Evolutionary conservation across 2,888 invertebrate species (phyloP).

Genomic region (Callosobruchus maculatus): DNA sequence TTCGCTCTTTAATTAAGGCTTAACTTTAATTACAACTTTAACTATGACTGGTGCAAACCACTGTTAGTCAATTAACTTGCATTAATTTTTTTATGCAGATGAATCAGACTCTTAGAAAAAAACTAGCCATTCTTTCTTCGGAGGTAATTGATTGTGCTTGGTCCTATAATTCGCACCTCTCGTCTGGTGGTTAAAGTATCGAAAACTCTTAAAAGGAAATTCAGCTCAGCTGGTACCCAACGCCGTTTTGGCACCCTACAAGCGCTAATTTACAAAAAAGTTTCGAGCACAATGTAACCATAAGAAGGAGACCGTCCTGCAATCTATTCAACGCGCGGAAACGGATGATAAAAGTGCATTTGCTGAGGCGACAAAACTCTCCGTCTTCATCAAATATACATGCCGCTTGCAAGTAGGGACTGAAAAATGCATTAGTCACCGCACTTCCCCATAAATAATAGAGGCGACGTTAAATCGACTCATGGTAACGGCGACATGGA

Average conservation of each 20-base stretch:
- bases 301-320: not conserved
- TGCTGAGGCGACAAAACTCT: not conserved
- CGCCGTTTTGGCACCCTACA: not conserved
- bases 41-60: too few species aligned
- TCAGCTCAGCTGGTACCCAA: not conserved
- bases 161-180: too few species aligned
- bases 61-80: too few species aligned
- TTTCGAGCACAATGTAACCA: not conserved
- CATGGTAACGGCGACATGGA: not conserved
- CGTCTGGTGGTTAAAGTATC: not conserved
- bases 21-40: too few species aligned
- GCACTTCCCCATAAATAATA: not conserved
- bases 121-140: too few species aligned
- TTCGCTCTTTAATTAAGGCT: too few species aligned
- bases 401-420: not conserved
- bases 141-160: too few species aligned
- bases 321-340: not conserved
- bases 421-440: not conserved
- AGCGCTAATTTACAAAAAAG: not conserved
- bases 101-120: too few species aligned
- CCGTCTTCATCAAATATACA: not conserved
- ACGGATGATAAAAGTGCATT: not conserved
- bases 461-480: not conserved
- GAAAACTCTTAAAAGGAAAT: not conserved
- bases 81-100: too few species aligned